Evolutionary conservation across 2,113 vertebrate species (phyloP).

Genomic region (Albula glossodonta): DNA sequence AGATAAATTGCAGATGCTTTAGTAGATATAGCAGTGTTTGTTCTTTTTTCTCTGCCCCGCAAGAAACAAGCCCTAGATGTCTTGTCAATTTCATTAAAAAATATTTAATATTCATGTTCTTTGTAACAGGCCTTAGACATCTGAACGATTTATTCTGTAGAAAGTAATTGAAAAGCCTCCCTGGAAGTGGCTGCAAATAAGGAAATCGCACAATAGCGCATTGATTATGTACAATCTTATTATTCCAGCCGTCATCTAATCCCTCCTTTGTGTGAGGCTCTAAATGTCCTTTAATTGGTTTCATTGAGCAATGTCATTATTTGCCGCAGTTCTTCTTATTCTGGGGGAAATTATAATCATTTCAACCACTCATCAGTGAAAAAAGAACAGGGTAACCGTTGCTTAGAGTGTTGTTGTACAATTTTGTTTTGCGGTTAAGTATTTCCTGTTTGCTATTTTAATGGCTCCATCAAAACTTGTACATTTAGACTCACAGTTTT

Average conservation of each 20-base stretch:
- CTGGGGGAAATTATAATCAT: conserved; percentile 44
- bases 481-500: not conserved
- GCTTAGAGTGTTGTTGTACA: conserved; percentile 27
- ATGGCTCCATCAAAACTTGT: not conserved
- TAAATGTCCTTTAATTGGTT: conserved; percentile 55
- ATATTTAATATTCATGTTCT: conserved; percentile 45
- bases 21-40: too few species aligned
- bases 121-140: conserved; percentile 33
- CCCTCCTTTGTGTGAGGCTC: conserved; percentile 46
- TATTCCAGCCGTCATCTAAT: conserved; percentile 50
- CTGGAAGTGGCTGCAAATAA: conserved; percentile 36
- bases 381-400: conserved; percentile 43
- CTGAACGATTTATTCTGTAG: conserved; percentile 49
- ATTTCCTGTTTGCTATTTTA: not conserved
- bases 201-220: conserved; percentile 72
- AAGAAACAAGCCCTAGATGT: not conserved
- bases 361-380: conserved; percentile 45
- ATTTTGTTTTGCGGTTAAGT: not conserved
- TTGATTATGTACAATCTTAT: conserved; percentile 66
- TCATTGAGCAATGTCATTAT: conserved; percentile 44
- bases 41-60: not conserved
- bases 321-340: conserved; percentile 33
- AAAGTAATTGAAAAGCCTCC: conserved; percentile 45
- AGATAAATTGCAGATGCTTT: not conserved
- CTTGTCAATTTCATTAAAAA: conserved; percentile 12